Evolutionary conservation across 2,113 vertebrate genomes (phyloP), one percentile per base, ranked within the genome.

Genomic region (Psettodes erumei): DNA sequence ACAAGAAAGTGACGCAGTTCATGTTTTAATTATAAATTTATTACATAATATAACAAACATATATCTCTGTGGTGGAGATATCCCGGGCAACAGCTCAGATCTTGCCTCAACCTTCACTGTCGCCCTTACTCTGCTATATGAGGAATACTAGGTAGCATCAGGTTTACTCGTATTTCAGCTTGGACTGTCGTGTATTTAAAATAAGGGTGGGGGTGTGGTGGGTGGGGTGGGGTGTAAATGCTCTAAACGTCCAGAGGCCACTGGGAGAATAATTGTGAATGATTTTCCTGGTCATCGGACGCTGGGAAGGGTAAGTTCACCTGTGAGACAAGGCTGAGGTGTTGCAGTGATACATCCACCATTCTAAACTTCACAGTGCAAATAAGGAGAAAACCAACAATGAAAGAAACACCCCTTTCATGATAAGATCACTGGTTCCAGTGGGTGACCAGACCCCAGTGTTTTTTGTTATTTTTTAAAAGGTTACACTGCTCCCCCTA

Each of bases 41-140:
- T 96, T 96, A 95, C 96, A 95, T 96, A 95, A 95, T 95, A 96
- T 96, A 97, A 96, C 95, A 97, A 97, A 97, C 95, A 96, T 96
- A 96, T 95, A 96, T 96, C 95, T 96, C 95, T 96, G 94, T 94
- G 94, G 94, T 94, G 93, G 92, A 92, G 87, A 91, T 95, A 96
- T 97, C 95, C 94, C 94, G 93, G 82, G 91, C 93, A 94, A 93
- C 94, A 93, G 93, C 95, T 89, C 90, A 93, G 95, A 91, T 93
- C 91, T 93, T 91, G 94, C 94, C 94, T 92, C 96, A 95, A 87
- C 63, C 73, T 90, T 81, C 72, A 72, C 70, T 65, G 45, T 83
- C 76, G 13, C 79, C 86, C 76, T 82, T 74, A 21, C 53, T 85
- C 70, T 70, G 65, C 67, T 70, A 58, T 47, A 67, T 75, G 74